Evolutionary conservation across 2,113 vertebrate genomes (phyloP).

Genomic region (Thoracochromis brauschi): DNA sequence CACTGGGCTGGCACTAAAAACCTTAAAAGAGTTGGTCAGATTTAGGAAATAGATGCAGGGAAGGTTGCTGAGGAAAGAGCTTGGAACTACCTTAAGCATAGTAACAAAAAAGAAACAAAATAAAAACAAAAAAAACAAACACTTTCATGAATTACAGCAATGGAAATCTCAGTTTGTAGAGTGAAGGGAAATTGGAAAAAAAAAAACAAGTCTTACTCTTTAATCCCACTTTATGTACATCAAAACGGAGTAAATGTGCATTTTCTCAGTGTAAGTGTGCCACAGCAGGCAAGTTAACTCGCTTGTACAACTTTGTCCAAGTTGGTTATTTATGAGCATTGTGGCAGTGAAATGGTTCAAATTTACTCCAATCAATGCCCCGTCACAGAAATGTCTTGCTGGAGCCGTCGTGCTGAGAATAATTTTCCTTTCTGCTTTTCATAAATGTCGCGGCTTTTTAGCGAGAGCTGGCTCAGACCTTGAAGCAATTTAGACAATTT

Average conservation of each 20-base stretch:
- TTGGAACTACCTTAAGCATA: background rate
- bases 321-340: background rate
- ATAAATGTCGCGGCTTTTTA: slow-evolving; percentile 27
- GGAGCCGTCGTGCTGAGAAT: background rate
- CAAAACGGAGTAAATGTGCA: background rate
- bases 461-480: background rate
- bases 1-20: slow-evolving; percentile 34
- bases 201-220: background rate
- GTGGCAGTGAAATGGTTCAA: slow-evolving; percentile 5
- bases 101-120: background rate
- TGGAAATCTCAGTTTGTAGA: background rate
- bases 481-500: slow-evolving; percentile 32
- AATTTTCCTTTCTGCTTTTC: slow-evolving; percentile 22
- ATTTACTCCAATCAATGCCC: slow-evolving; percentile 24
- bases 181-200: background rate
- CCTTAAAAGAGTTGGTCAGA: background rate
- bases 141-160: background rate
- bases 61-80: background rate
- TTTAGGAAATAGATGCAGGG: background rate
- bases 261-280: background rate
- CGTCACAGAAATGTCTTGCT: slow-evolving; percentile 16
- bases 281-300: background rate
- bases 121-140: background rate
- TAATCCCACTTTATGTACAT: background rate
- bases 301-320: background rate